These are phyloP conservation scores for Perizoma flavofasciatum DNA, from an alignment of 2,888 invertebrate species.

Conservation along the genomic window DNA sequence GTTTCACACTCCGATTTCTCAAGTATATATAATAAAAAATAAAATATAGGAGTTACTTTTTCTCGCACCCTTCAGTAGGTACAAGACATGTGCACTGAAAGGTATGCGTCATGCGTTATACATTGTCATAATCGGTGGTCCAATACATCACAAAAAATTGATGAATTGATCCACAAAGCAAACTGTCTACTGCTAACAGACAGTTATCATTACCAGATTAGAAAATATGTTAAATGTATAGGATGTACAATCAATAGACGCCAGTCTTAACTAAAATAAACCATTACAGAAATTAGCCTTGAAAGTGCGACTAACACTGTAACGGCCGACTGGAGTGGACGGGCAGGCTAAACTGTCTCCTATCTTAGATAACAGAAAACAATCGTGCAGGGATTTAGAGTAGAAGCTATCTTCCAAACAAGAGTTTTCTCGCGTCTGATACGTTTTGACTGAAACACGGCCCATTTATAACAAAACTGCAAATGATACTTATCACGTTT, in stretches of 20 bases:
- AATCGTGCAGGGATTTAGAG: constrained; percentile 26
- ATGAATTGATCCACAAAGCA: not conserved
- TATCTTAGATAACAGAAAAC: not conserved
- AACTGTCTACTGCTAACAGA: not conserved
- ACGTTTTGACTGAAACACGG: constrained; percentile 3
- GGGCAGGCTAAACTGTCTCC: not conserved
- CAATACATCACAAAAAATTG: not conserved
- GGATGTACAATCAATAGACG: too few species aligned
- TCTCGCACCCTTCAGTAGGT: too few species aligned
- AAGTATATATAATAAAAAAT: too few species aligned
- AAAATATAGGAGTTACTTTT: too few species aligned
- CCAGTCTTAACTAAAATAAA: too few species aligned
- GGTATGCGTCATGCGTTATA: too few species aligned
- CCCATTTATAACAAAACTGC: constrained; percentile 21
- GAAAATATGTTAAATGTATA: not conserved
- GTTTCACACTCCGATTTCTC: too few species aligned
- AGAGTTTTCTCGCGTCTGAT: constrained; percentile 21
- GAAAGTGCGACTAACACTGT: not conserved
- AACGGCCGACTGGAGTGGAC: not conserved
- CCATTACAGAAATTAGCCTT: not conserved
- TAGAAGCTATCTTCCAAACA: constrained; percentile 12
- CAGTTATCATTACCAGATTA: not conserved
- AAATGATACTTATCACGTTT: constrained; percentile 22
- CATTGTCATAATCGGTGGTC: not conserved
- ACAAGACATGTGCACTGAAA: too few species aligned